Evolutionary conservation across 2,113 vertebrate species (phyloP).

Genomic region (Cnemophilus loriae): DNA sequence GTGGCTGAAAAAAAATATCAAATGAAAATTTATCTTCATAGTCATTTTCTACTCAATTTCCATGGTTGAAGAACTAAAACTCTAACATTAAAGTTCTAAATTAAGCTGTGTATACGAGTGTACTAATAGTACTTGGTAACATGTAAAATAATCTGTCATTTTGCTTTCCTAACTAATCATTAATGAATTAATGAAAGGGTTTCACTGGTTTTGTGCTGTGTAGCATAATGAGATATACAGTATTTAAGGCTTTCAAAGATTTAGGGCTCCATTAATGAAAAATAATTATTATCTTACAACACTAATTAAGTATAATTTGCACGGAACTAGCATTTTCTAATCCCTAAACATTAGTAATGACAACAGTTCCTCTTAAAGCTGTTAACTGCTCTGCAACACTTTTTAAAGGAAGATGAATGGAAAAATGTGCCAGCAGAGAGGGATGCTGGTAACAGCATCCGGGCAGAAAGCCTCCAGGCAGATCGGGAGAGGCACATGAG

Average conservation of each 20-base stretch:
- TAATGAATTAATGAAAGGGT: conserved; percentile 62
- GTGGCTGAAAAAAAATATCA: background rate
- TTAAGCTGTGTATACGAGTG: conserved; percentile 55
- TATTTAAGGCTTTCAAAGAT: conserved; percentile 67
- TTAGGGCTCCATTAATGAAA: conserved; percentile 64
- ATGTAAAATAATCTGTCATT: conserved; percentile 57
- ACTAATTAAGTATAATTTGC: conserved; percentile 66
- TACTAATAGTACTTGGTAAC: conserved; percentile 47
- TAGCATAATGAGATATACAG: conserved; percentile 60
- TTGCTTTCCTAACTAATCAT: conserved; percentile 56
- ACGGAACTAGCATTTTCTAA: conserved; percentile 54
- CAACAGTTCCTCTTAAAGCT: conserved; percentile 36
- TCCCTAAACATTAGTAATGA: conserved; percentile 58
- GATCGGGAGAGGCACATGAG: background rate
- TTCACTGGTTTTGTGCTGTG: conserved; percentile 43
- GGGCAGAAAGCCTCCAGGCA: background rate
- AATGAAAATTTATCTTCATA: conserved; percentile 43
- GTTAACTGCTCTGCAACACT: background rate
- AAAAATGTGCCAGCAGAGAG: background rate
- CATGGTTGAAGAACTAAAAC: conserved; percentile 52
- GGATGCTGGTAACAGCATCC: background rate
- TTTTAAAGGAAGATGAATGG: background rate
- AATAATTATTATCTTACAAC: conserved; percentile 65
- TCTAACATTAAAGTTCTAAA: conserved; percentile 60
- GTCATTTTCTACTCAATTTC: conserved; percentile 55